Conservation (phyloP, 1,140 invertebrate species). For the Ceratosolen solmsi region DNA sequence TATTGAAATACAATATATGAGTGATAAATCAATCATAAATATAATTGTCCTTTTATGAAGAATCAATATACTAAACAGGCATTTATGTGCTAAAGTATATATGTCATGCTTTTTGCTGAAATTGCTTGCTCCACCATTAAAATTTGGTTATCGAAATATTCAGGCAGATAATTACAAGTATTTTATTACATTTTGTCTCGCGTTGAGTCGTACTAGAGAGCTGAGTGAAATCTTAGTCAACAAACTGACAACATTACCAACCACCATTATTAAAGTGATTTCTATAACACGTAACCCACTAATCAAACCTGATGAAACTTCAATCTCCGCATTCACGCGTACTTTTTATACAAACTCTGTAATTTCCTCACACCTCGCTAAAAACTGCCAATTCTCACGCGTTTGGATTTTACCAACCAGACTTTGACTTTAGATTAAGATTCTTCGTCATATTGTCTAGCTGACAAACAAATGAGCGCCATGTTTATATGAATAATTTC, state of each 20-base stretch:
- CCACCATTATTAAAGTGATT: conserved; percentile 9
- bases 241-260: not conserved
- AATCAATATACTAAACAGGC: too few species aligned
- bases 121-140: not conserved
- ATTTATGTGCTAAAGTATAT: too few species aligned
- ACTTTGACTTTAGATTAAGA: too few species aligned
- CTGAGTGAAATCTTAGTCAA: conserved; percentile 7
- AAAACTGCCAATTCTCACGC: not conserved
- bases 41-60: too few species aligned
- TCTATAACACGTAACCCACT: not conserved
- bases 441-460: too few species aligned
- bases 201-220: not conserved
- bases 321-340: conserved; percentile 18
- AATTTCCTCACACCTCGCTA: not conserved
- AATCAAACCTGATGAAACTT: conserved; percentile 34
- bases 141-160: not conserved
- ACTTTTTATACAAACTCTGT: not conserved
- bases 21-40: too few species aligned
- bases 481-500: too few species aligned
- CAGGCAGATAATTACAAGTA: not conserved
- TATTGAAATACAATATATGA: too few species aligned
- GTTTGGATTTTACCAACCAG: too few species aligned
- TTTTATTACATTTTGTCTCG: too few species aligned
- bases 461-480: too few species aligned
- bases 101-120: not conserved